These are phyloP conservation scores for Clamator glandarius DNA, from an alignment of 2,797 vertebrate genomes.

Conservation along the genomic window DNA sequence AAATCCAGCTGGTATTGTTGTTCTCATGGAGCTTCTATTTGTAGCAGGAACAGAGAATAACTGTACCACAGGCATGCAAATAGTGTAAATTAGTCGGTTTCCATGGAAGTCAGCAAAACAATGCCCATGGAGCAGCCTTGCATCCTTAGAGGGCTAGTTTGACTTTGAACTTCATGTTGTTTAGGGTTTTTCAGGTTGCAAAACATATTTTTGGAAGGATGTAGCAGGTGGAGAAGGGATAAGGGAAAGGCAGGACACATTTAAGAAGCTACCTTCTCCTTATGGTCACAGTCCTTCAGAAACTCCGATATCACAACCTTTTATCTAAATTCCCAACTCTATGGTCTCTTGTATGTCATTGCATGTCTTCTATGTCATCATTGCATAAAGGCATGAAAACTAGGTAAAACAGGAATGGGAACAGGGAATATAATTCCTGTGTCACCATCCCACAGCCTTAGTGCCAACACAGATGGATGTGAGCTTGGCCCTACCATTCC, in stretches of 20 bases:
- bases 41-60: background rate
- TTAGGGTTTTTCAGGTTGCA: background rate
- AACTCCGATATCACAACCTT: background rate
- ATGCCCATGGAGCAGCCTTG: background rate
- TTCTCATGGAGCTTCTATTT: background rate
- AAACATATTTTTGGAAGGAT: background rate
- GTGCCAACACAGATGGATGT: background rate
- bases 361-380: background rate
- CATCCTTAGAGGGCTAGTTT: background rate
- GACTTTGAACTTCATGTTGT: background rate
- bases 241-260: background rate
- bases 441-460: background rate
- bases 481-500: background rate
- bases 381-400: background rate
- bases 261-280: background rate
- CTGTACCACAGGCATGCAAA: background rate
- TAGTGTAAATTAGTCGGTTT: background rate
- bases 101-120: background rate
- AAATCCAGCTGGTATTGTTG: background rate
- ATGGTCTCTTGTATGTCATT: background rate
- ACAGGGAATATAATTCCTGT: accelerated
- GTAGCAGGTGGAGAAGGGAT: background rate
- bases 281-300: background rate
- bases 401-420: background rate
- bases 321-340: background rate